phyloP scores from a whole-genome alignment of 2,888 invertebrate species.

The Eristalinus sepulchralis region DNA sequence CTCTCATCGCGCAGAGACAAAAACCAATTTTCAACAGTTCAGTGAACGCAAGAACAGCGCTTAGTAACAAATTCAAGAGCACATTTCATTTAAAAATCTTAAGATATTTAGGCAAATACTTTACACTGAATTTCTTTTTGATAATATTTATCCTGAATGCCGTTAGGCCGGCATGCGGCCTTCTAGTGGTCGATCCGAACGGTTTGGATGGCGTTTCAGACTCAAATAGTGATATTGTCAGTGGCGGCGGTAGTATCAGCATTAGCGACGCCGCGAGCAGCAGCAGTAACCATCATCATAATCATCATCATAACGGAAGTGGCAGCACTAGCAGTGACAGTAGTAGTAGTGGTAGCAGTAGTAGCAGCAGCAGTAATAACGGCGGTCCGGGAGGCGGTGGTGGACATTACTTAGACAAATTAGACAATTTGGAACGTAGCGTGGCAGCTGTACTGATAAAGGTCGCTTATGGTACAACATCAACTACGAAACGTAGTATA shows the following conservation, averaged over 20 bases:
- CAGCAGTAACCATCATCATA: constrained; percentile 30
- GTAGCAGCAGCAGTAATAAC: constrained; percentile 56
- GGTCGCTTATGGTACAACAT: constrained; percentile 85
- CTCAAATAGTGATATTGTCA: constrained; percentile 56
- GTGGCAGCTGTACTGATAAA: constrained; percentile 86
- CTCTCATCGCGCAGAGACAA: constrained; percentile 1
- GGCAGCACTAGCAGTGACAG: constrained; percentile 38
- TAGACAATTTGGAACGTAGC: constrained; percentile 84
- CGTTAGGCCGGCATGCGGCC: constrained; percentile 55
- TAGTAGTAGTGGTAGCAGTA: constrained; percentile 48
- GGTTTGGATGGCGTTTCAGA: constrained; percentile 54
- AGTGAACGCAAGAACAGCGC: constrained; percentile 22
- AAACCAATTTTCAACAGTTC: background rate
- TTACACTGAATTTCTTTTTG: constrained; percentile 59
- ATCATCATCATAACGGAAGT: constrained; percentile 40
- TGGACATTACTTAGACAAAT: constrained; percentile 82
- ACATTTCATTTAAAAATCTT: constrained; percentile 54
- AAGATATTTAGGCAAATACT: constrained; percentile 63
- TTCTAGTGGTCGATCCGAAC: constrained; percentile 74
- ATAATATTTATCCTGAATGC: constrained; percentile 64
- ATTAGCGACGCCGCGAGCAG: constrained; percentile 7
- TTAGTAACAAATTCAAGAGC: constrained; percentile 51
- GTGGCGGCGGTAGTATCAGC: constrained; percentile 43
- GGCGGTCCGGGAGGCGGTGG: constrained; percentile 72
- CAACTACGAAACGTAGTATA: constrained; percentile 86